Evolutionary conservation across 2,797 vertebrate species (phyloP), one percentile per base, ranked within the genome.

Genomic region (Melanogrammus aeglefinus): DNA sequence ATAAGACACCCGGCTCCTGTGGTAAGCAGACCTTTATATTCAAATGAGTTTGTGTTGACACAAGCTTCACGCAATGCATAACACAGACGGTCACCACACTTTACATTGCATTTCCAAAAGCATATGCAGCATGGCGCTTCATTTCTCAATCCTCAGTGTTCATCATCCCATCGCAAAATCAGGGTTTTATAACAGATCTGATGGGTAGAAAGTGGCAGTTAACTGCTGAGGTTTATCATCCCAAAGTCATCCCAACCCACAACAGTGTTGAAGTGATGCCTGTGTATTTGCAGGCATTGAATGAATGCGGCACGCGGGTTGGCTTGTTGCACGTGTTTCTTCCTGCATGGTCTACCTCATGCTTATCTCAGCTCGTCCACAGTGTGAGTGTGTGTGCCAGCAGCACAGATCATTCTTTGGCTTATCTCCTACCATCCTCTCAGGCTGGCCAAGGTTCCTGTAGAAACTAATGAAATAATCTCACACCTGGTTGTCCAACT

Each of bases 381-480:
- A 12, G 39, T 72, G 57, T 57, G 47, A 57, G 38, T 79, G 41
- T 76, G 7, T 14, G 51, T 78, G 78, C 79, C 81, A 86, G 73
- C 73, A 47, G 44, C 44, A 73, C 80, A 80, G 33, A 71, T 79
- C 36, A 75, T 36, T 83, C 72, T 33, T 27, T 82, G 75, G 80
- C 73, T 47, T 3, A 1, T 74, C 27, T 86, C 83, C 75, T 78
- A 74, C 3, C 13, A 74, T 47, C 31, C 36, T 78, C 74, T 73
- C 29, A 29, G 29, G 31, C 69, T 74, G 31, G n/a, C 57, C 75
- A 13, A 27, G 36, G 78, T 36, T 77, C 75, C 75, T 80, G 51
- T 51, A n/a, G 29, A 35, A 76, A 41, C 41, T 18, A 47, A 77
- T 41, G 36, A 76, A 75, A 38, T 31, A 41, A 35, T n/a, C 66